Evolutionary conservation across 92 coral and sea anemone genomes (phyloP).

Genomic region (Bergia sp.): DNA sequence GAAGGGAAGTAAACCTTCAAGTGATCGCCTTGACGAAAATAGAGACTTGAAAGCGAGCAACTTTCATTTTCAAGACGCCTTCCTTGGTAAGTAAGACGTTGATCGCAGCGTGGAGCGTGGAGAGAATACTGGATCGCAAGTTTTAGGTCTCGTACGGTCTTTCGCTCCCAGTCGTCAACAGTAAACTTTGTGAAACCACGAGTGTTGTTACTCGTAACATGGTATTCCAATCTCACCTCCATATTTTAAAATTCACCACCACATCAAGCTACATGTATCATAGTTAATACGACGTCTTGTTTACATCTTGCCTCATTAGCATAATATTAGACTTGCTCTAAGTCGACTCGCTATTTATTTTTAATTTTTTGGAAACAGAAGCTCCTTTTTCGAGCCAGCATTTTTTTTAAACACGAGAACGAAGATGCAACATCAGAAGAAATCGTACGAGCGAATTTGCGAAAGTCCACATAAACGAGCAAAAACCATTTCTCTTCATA

Average conservation of each 20-base stretch:
- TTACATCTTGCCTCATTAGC: no score
- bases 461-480: no score
- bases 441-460: no score
- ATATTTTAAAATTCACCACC: neutral
- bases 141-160: conserved; percentile 60
- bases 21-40: conserved; percentile 41
- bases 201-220: neutral
- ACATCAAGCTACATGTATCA: no score
- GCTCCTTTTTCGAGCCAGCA: no score
- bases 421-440: no score
- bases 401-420: no score
- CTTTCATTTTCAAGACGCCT: conserved; percentile 13
- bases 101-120: conserved; percentile 27
- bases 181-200: conserved; percentile 5
- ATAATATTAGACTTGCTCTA: no score
- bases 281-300: no score
- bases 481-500: no score
- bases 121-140: conserved; percentile 46
- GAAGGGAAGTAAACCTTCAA: conserved; percentile 26
- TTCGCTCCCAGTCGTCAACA: conserved; percentile 24
- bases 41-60: conserved; percentile 5
- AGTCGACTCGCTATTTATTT: no score
- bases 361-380: no score
- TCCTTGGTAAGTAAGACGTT: conserved; percentile 18
- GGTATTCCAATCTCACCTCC: conserved; percentile 18